Evolutionary conservation across 2,888 invertebrate species (phyloP), one percentile per base, ranked within the genome.

Genomic region (Luffia ferchaultella): DNA sequence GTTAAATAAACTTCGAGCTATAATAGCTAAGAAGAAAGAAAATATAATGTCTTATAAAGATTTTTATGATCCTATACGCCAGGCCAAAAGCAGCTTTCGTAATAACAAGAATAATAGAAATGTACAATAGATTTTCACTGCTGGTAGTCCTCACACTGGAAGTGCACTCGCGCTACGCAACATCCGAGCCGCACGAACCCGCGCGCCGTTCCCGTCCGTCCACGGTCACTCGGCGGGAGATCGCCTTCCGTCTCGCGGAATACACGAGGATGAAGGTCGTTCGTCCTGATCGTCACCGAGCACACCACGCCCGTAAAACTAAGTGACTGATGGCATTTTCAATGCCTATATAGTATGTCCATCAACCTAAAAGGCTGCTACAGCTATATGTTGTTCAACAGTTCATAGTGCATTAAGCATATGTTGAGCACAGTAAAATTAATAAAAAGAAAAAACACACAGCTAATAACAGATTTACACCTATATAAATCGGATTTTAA

Each of bases 241-340:
- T 60, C 60, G n/a, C n/a, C n/a, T n/a, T n/a, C n/a, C n/a, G n/a
- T n/a, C n/a, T n/a, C n/a, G 70, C 67, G 67, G 65, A 59, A 62
- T 70, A 70, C 73, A 67, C 68, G 67, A 68, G 73, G 76, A 78
- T 78, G 80, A 80, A 82, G 82, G 79, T 79, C 78, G 76, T 71
- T 68, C 58, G 64, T 62, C 65, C 58, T 60, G 63, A 12, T 30
- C 30, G 30, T 3, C 30, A 47, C 18, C 17, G 1, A n/a, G 44
- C n/a, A 41, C 30, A 12, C 30, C 30, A n/a, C n/a, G 30, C 12
- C 12, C 30, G 30, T 12, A 12, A 12, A 30, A 30, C 68, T n/a
- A n/a, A n/a, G n/a, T n/a, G n/a, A 12, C 3, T 30, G 12, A 3
- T 7, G 30, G 30, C 30, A 30, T 30, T 30, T 12, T 30, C 30